phyloP scores from a whole-genome alignment of 2,113 vertebrate genomes.

The Heterotis niloticus region DNA sequence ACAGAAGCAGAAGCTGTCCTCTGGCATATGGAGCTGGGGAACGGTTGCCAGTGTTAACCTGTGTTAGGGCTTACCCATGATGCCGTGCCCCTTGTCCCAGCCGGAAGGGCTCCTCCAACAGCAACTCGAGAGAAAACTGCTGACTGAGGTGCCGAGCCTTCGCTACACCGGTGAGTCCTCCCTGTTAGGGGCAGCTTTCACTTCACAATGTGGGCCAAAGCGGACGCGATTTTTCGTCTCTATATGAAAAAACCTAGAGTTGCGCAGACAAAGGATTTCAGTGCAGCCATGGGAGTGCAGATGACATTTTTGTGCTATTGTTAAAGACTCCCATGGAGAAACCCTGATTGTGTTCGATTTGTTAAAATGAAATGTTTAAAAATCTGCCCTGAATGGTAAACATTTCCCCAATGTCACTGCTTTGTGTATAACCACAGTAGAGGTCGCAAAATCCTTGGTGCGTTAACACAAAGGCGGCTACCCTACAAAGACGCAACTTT shows the following conservation, averaged over 20 bases:
- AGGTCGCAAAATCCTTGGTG: neutral
- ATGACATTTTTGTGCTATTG: neutral
- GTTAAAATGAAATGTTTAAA: neutral
- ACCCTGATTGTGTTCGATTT: neutral
- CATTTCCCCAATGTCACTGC: neutral
- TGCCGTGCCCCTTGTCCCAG: neutral
- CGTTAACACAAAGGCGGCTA: neutral
- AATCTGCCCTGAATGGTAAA: neutral
- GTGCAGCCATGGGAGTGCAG: neutral
- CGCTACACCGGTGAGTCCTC: neutral
- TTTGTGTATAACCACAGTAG: neutral
- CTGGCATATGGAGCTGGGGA: constrained; percentile 1
- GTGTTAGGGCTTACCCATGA: neutral
- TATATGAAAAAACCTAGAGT: neutral
- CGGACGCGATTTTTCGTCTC: neutral
- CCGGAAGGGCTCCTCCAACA: neutral
- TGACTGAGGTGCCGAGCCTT: neutral
- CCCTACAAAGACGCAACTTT: too few species aligned
- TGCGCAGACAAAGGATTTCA: neutral
- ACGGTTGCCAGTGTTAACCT: neutral
- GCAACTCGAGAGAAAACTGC: neutral
- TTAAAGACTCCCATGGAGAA: neutral
- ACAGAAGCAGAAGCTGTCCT: neutral
- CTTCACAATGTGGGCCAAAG: neutral
- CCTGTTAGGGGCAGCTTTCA: neutral